Evolutionary conservation across 2,888 invertebrate genomes (phyloP).

Genomic region (Aspidapion aeneum): DNA sequence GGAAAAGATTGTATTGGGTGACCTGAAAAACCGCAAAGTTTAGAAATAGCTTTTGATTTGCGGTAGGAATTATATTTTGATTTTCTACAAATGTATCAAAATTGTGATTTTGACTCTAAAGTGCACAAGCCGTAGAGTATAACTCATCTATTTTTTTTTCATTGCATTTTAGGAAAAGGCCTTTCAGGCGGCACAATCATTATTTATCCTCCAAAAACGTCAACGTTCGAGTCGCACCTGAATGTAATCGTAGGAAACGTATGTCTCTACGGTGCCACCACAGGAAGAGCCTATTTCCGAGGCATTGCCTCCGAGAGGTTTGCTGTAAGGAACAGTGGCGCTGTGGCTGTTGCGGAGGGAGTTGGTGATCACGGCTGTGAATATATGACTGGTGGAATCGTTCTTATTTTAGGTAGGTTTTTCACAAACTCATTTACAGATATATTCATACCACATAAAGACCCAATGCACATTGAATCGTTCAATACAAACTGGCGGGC

Average conservation of each 20-base stretch:
- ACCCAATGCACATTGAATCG: too few relatives aligned
- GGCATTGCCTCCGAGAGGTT: slow-evolving; percentile 97
- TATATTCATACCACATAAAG: too few relatives aligned
- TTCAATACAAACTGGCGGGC: too few relatives aligned
- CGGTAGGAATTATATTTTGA: too few relatives aligned
- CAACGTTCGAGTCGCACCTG: slow-evolving; percentile 83
- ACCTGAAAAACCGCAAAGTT: too few relatives aligned
- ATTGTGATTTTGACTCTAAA: too few relatives aligned
- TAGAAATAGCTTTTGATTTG: too few relatives aligned
- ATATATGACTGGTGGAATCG: slow-evolving; percentile 97
- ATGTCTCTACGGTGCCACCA: slow-evolving; percentile 95
- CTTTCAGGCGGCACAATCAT: slow-evolving; percentile 93
- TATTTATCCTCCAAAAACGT: slow-evolving; percentile 86
- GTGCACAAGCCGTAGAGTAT: too few relatives aligned
- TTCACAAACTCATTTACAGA: too few relatives aligned
- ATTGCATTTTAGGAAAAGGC: slow-evolving; percentile 66
- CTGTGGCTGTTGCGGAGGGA: slow-evolving; percentile 92
- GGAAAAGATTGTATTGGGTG: too few relatives aligned
- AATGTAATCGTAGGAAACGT: slow-evolving; percentile 99
- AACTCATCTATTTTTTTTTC: too few relatives aligned
- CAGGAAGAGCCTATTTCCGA: slow-evolving; percentile 84
- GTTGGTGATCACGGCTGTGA: slow-evolving; percentile 99
- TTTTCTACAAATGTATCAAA: too few relatives aligned
- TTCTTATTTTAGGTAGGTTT: slow-evolving; percentile 68
- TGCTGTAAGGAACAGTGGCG: slow-evolving; percentile 97